Conservation (phyloP, 2,797 vertebrate species). For the Eulemur albifrons region DNA sequence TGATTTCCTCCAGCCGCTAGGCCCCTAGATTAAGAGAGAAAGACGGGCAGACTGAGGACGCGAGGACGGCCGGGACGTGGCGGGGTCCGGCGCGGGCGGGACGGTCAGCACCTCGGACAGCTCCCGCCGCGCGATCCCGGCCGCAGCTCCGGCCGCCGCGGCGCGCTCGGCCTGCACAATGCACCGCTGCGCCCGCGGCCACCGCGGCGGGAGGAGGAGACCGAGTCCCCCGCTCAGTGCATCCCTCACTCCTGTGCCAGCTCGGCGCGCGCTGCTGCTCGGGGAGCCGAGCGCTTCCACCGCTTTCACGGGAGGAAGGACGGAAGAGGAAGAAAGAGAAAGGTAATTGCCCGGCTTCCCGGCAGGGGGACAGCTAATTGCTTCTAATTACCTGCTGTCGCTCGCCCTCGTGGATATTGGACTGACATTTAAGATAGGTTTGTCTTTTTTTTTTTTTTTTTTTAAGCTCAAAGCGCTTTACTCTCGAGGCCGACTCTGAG, state of each 20-base stretch:
- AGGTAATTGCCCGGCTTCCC: constrained; percentile 67
- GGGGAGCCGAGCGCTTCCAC: constrained; percentile 13
- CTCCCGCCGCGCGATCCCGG: constrained; percentile 46
- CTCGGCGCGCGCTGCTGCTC: constrained; percentile 43
- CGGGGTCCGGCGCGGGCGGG: not conserved
- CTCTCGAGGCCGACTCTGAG: not conserved
- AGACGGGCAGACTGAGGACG: not conserved
- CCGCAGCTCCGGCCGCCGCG: constrained; percentile 40
- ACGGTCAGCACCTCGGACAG: constrained; percentile 82
- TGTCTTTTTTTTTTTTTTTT: not conserved
- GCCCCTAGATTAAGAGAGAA: not conserved
- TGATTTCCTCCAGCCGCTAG: constrained; percentile 66
- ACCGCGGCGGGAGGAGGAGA: constrained; percentile 52
- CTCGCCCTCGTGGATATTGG: constrained; percentile 48
- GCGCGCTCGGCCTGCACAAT: constrained; percentile 77
- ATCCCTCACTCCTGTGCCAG: constrained; percentile 44
- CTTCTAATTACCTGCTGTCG: constrained; percentile 79
- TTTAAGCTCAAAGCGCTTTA: not conserved
- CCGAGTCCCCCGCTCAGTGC: constrained; percentile 18
- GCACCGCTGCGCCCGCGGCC: constrained; percentile 74
- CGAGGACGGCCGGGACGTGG: not conserved
- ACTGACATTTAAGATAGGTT: constrained; percentile 77
- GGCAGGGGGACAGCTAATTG: constrained; percentile 83
- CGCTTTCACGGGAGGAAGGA: constrained; percentile 39
- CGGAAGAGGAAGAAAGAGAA: constrained; percentile 56